These are phyloP conservation scores for Gadus chalcogrammus DNA, from an alignment of 2,113 vertebrate genomes.

Conservation along the genomic window DNA sequence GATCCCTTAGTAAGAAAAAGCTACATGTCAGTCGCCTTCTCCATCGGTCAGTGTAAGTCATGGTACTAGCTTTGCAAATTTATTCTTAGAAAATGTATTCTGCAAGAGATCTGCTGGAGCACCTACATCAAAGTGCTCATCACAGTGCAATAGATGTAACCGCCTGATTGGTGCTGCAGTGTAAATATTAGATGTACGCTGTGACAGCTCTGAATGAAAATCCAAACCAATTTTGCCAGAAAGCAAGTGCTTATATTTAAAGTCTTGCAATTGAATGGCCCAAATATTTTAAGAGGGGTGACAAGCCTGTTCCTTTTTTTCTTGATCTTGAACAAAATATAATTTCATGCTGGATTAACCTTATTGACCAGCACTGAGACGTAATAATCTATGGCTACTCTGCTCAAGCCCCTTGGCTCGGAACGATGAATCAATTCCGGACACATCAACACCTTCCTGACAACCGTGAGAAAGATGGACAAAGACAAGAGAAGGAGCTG, in stretches of 20 bases:
- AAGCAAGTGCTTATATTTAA: constrained; percentile 69
- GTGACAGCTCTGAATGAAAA: constrained; percentile 70
- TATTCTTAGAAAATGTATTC: neutral
- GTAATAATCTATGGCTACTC: constrained; percentile 48
- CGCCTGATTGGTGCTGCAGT: neutral
- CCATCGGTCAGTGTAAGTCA: no score
- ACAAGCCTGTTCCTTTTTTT: constrained; percentile 54
- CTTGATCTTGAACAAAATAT: constrained; percentile 64
- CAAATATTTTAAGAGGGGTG: constrained; percentile 63
- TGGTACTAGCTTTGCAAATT: neutral
- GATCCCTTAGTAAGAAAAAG: no score
- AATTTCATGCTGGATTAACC: constrained; percentile 75
- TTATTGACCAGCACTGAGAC: constrained; percentile 67
- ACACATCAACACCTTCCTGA: constrained; percentile 37
- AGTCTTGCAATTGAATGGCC: constrained; percentile 60
- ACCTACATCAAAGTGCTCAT: constrained; percentile 15
- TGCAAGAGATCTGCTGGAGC: neutral
- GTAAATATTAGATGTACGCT: constrained; percentile 44
- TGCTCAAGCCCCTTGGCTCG: constrained; percentile 35
- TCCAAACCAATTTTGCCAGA: constrained; percentile 50
- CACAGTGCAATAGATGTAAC: constrained; percentile 18
- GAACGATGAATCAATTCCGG: constrained; percentile 54
- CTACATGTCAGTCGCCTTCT: no score
- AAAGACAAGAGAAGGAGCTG: neutral
- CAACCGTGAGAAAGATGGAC: neutral